Evolutionary conservation across 2,797 vertebrate species (phyloP), one percentile per base, ranked within the genome.

Genomic region (Sciaenops ocellatus): DNA sequence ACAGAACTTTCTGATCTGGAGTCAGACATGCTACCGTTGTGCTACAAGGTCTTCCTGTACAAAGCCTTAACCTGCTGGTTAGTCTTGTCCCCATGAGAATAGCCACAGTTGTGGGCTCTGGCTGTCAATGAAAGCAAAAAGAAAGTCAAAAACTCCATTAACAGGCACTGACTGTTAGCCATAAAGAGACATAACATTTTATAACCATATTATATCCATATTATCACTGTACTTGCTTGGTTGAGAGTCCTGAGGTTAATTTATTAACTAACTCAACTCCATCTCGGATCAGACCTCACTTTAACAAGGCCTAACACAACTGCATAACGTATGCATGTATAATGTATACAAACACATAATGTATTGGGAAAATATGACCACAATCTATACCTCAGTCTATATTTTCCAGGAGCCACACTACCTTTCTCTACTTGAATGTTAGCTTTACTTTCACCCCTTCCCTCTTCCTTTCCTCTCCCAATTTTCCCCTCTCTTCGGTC

Each of bases 1-100:
- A 68, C 0, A 0, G 61, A 68, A 18, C 70, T 60, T 62, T 78
- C 67, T 65, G 48, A 59, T 78, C 71, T 67, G 51, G 64, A 73
- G 52, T 67, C 70, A 63, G 64, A 61, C 15, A 3, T 30, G 4
- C 77, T 76, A 16, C 26, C 56, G 0, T 65, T 66, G 26, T 26
- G 3, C 77, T 68, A 76, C 73, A 41, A 75, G 67, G 69, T 78
- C 76, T 11, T 3, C 13, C 3, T 46, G 20, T 5, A 3, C 1
- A 3, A 0, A 1, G 1, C 1, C 0, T 16, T 2, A 5, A 38
- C 28, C 42, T 10, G 5, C 22, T 6, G 3, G 9, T 11, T 55
- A 3, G 48, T 10, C n/a, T 48, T 22, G 24, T 54, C 79, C 1
- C 20, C 47, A 1, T 61, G 61, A 73, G 34, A 76, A 42, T 3